These are phyloP conservation scores for Drosophila tsacasi DNA, from an alignment of 1,140 invertebrate species.

Conservation along the genomic window DNA sequence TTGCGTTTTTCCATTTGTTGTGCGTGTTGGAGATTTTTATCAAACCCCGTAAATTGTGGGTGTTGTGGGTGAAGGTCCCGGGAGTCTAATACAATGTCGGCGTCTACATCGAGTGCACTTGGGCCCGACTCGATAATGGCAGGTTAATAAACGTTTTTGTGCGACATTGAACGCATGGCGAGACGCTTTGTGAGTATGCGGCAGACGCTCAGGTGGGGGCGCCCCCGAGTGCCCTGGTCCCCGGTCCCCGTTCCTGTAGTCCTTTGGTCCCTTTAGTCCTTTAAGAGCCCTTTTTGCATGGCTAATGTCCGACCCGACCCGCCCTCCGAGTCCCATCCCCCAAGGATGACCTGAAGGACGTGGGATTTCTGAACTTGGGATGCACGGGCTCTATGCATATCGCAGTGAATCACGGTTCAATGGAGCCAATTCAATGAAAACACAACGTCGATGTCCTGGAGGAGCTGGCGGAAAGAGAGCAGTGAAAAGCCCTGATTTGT, in stretches of 20 bases:
- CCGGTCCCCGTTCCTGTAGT: neutral
- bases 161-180: conserved; percentile 53
- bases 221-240: neutral
- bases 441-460: neutral
- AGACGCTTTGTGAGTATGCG: conserved; percentile 26
- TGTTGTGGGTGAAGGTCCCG: conserved; percentile 27
- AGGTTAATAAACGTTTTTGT: conserved; percentile 80
- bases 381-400: conserved; percentile 22
- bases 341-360: conserved; percentile 15
- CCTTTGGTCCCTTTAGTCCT: neutral
- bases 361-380: conserved; percentile 25
- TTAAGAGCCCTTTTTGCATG: conserved; percentile 30
- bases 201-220: conserved; percentile 25
- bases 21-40: conserved; percentile 76
- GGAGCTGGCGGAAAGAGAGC: neutral
- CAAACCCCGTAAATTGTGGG: conserved; percentile 59
- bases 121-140: conserved; percentile 62
- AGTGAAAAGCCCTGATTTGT: conserved; percentile 1
- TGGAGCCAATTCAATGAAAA: conserved; percentile 28
- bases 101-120: conserved; percentile 53
- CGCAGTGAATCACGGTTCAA: conserved; percentile 35
- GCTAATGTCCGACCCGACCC: conserved; percentile 30
- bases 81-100: conserved; percentile 44
- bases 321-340: neutral
- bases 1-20: conserved; percentile 48